Evolutionary conservation across 35 echinoderm and acorn worm species (phyloP), one percentile per base, ranked within the genome.

Genomic region (Ophioderma brevispina): DNA sequence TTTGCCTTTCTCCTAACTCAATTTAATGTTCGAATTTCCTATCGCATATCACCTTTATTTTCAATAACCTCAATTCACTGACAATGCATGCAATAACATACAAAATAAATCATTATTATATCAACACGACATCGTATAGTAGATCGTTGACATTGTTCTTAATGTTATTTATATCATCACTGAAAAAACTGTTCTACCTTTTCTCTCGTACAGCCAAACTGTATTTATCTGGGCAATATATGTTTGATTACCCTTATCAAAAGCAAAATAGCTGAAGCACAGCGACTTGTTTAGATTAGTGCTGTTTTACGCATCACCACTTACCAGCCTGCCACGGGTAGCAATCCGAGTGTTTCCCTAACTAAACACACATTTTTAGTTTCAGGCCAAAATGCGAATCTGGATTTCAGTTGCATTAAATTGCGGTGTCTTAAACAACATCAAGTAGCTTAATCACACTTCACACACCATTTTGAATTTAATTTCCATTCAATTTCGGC

Each of bases 161-260:
- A 70, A 30, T 70, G 59, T 25, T 70, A 30, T 70, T 70, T 70
- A 70, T 70, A 70, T 70, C 59, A 70, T 70, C 59, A 70, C 10
- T 70, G 59, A 70, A 70, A 70, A 70, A 18, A 8, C 23, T 2
- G 10, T 70, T 25, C 23, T 25, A 3, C 59, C n/a, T 6, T 3
- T 70, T 70, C 59, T 18, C 59, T 70, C n/a, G n/a, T 15, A 70
- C 59, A 70, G 59, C 10, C 59, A 70, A 70, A 70, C 1, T 70
- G 2, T 70, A 70, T 70, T 70, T 70, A 70, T 70, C 59, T 70
- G 59, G 5, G 59, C 59, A 70, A 70, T 70, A 18, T 70, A 70
- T 70, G 59, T 70, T 70, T 70, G 59, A 70, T 70, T 70, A 70
- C 28, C 59, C 59, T 70, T 70, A 70, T 70, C 59, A 70, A 70